Evolutionary conservation across 2,113 vertebrate species (phyloP).

Genomic region (rabbit (Oryctolagus cuniculus)): DNA sequence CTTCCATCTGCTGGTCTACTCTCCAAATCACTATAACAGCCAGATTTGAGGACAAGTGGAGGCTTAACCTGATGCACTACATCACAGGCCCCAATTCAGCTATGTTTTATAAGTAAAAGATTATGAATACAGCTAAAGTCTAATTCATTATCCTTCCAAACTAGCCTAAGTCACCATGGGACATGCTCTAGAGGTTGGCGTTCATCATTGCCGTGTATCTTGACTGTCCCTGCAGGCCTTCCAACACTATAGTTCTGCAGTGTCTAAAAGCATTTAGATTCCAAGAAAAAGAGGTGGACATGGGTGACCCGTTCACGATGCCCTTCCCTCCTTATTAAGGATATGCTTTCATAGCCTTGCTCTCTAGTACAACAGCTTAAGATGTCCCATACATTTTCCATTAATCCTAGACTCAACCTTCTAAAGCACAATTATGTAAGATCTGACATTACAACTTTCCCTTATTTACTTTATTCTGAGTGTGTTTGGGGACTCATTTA

Average conservation of each 20-base stretch:
- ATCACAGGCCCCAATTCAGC: background rate
- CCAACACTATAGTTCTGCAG: background rate
- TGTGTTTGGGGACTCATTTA: background rate
- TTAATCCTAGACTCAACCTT: background rate
- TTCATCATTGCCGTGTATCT: fast-evolving
- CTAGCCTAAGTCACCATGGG: background rate
- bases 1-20: too few species aligned
- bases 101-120: background rate
- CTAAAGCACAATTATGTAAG: background rate
- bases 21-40: too few species aligned
- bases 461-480: background rate
- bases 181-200: background rate
- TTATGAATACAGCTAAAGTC: background rate
- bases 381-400: background rate
- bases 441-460: background rate
- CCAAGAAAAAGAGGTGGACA: background rate
- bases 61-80: too few species aligned
- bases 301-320: background rate
- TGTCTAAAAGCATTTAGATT: background rate
- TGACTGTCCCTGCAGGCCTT: background rate
- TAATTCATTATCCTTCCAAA: background rate
- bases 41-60: too few species aligned
- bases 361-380: background rate
- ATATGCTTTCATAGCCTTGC: background rate
- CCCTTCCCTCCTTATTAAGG: background rate